phyloP scores from a whole-genome alignment of 2,797 vertebrate species.

The Tapera naevia region DNA sequence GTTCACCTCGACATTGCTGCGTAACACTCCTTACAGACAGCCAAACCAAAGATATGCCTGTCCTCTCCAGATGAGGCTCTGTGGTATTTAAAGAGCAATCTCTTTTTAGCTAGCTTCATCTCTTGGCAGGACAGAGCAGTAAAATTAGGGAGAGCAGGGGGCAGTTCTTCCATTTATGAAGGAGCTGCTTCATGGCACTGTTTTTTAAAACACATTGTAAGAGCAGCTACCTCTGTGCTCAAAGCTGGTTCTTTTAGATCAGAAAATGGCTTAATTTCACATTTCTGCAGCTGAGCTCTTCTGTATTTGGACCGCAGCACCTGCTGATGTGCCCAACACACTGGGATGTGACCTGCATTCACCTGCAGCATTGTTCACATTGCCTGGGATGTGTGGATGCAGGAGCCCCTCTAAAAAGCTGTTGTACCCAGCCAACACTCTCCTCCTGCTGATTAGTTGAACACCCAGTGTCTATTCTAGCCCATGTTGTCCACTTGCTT shows the following conservation, averaged over 20 bases:
- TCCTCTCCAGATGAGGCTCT: not conserved
- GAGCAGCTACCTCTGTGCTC: not conserved
- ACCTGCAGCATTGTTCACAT: not conserved
- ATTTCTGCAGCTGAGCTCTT: not conserved
- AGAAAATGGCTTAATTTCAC: not conserved
- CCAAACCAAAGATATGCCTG: fast-evolving
- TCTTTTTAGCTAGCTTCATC: not conserved
- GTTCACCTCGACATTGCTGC: fast-evolving
- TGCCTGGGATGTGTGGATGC: not conserved
- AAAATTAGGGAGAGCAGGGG: not conserved
- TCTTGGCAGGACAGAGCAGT: not conserved
- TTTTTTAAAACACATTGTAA: not conserved
- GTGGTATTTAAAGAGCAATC: not conserved
- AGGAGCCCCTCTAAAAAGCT: not conserved
- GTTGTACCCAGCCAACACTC: not conserved
- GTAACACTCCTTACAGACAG: not conserved
- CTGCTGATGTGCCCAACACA: not conserved
- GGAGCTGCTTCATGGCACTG: not conserved
- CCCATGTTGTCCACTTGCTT: not conserved
- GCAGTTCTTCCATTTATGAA: fast-evolving
- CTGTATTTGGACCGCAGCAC: not conserved
- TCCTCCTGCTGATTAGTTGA: not conserved
- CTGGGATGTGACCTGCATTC: not conserved
- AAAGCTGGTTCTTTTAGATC: not conserved
- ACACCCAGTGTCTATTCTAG: not conserved